phyloP scores from a whole-genome alignment of 2,888 invertebrate genomes.

The Xestobium rufovillosum region DNA sequence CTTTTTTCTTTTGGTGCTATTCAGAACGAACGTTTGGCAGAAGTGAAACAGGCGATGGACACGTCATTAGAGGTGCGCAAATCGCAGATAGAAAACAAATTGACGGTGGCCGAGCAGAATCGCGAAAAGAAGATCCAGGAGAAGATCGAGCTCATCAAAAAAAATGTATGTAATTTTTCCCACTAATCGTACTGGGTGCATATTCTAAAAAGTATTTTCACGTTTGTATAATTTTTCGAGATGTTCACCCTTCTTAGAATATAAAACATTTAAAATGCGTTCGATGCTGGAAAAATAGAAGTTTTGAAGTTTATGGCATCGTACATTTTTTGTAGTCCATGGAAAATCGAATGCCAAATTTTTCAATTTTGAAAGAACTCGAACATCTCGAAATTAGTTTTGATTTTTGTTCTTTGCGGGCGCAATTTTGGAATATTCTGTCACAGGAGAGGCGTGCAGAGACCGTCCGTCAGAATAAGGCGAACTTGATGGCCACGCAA shows the following conservation, averaged over 20 bases:
- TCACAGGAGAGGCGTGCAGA: slow-evolving; percentile 85
- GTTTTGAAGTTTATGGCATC: no score
- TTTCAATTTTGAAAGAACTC: no score
- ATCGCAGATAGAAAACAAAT: slow-evolving; percentile 54
- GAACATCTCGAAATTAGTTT: no score
- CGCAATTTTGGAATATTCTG: no score
- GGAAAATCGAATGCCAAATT: no score
- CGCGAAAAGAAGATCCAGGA: slow-evolving; percentile 78
- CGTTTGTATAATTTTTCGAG: no score
- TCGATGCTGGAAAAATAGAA: no score
- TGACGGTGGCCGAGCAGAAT: slow-evolving; percentile 74
- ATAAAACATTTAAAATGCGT: no score
- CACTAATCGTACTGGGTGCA: background rate
- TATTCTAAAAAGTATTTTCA: no score
- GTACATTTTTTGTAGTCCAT: no score
- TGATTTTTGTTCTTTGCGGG: no score
- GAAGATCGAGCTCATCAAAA: slow-evolving; percentile 76
- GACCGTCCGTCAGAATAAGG: slow-evolving; percentile 85
- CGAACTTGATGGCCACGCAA: slow-evolving; percentile 53
- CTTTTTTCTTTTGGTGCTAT: slow-evolving; percentile 15
- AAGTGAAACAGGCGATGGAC: slow-evolving; percentile 35
- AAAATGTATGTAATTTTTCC: slow-evolving; percentile 64
- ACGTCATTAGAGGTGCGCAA: slow-evolving; percentile 35
- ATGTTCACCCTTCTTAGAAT: no score
- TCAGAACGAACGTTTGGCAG: slow-evolving; percentile 37